Base-by-base conservation (phyloP, 2,113 vertebrate species). In the Phylloscopus trochilus region DNA sequence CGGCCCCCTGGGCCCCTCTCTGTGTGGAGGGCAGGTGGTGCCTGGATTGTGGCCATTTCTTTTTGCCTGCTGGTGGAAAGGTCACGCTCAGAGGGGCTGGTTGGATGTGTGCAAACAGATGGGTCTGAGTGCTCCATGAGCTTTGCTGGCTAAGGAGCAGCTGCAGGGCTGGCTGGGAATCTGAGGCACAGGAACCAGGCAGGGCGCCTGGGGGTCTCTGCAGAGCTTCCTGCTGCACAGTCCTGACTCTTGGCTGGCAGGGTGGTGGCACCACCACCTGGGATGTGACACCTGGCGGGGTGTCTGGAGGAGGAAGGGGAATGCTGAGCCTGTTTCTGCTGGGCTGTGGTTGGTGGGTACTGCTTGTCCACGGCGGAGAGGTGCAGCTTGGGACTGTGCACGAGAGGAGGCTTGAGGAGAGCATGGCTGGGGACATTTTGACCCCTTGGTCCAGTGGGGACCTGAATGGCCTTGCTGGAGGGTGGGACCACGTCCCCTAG, bases 401-500 rank as follows among this genome's bases (percentile, higher is more conserved):
- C 5, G 17, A 39, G 22, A 30, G 51, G 18, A 86, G 43, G 51
- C 33, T 60, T 15, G 35, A 30, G 31, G 46, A 80, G 14, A 79
- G 22, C 1, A 0, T 37, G 23, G 7, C 6, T 0, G 0, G 51
- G 49, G 74, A 43, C 0, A 2, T 62, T 62, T n/a, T 72, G 58
- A 12, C 9, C 47, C 26, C 14, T 60, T 37, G 37, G 31, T 53
- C 28, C 24, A 6, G 0, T 0, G 2, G 0, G 2, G 52, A 53
- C 19, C 39, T 28, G 52, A 31, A 15, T 4, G 43, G 63, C 55
- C n/a, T 79, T 0, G 0, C 44, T 51, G 67, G 27, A 15, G 17
- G 19, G 27, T 10, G 44, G 18, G 6, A 23, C 33, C 7, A 0
- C 1, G 35, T 35, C 51, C 55, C 10, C 16, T 15, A 9, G 31